phyloP scores from a whole-genome alignment of 2,113 vertebrate species.

The Nycticebus coucang region DNA sequence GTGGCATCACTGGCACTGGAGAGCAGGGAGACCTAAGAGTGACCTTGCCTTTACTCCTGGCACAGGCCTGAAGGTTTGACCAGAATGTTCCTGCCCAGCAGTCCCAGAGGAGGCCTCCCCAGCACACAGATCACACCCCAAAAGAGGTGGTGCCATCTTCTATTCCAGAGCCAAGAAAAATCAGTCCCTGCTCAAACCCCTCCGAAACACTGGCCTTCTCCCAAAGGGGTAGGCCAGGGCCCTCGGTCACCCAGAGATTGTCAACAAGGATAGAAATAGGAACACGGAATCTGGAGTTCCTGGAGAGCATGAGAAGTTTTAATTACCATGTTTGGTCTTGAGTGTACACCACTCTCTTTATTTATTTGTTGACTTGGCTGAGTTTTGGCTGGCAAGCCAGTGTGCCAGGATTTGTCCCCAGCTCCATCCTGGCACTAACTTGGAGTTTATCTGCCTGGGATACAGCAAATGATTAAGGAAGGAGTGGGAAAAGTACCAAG shows the following conservation, averaged over 20 bases:
- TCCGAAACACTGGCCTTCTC: not conserved
- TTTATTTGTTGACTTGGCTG: conserved; percentile 60
- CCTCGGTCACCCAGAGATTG: conserved; percentile 24
- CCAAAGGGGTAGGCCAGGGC: not conserved
- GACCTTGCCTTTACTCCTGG: not conserved
- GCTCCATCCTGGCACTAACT: not conserved
- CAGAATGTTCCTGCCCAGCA: not conserved
- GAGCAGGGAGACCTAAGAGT: conserved; percentile 23
- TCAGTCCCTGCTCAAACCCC: not conserved
- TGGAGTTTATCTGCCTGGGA: not conserved
- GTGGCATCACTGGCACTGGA: not conserved
- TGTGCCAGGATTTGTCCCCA: conserved; percentile 44
- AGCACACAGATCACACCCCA: not conserved
- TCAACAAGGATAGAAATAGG: conserved; percentile 10
- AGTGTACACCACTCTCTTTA: not conserved
- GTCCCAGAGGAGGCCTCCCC: not conserved
- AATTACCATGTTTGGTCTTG: conserved; percentile 62
- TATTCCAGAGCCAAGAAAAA: not conserved
- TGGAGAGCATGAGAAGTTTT: conserved; percentile 66
- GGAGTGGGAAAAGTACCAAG: not conserved
- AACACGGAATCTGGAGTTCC: not conserved
- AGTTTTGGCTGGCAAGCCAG: conserved; percentile 20
- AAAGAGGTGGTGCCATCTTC: not conserved
- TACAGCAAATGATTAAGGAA: not conserved
- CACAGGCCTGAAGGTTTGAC: not conserved